A percentile compares a stretch with the other conserved stretches of the same genome.
Conservation (phyloP, 2,888 invertebrate genomes). For the Cephus pygmeus region DNA sequence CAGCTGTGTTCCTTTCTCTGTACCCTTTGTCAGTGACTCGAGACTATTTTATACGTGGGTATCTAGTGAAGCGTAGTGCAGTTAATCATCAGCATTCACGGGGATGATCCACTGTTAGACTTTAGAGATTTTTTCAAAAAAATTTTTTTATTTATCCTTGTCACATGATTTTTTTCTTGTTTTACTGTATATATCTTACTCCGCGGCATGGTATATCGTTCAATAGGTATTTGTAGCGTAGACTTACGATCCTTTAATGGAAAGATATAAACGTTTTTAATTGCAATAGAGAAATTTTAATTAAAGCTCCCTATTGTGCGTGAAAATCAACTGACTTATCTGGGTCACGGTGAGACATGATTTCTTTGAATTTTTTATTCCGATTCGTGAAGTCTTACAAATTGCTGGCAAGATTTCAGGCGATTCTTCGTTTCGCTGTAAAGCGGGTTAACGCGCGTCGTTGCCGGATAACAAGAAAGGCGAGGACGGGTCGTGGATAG, state of each 20-base stretch:
- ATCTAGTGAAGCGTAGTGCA: not conserved
- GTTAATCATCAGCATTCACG: not conserved
- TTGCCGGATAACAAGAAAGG: constrained; percentile 18
- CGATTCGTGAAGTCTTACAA: constrained; percentile 32
- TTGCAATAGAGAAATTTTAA: not conserved
- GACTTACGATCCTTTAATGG: not conserved
- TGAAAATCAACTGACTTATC: not conserved
- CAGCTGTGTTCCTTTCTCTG: not conserved
- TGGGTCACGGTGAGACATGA: not conserved
- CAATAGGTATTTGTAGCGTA: not conserved
- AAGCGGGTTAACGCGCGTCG: constrained; percentile 43
- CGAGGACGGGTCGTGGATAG: constrained; percentile 5
- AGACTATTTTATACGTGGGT: not conserved
- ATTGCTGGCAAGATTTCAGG: constrained; percentile 45
- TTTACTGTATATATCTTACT: not conserved
- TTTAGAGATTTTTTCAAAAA: not conserved
- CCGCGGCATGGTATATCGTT: not conserved
- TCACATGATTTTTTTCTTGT: not conserved
- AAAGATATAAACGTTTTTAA: not conserved
- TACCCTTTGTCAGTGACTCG: not conserved
- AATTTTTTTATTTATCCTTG: not conserved
- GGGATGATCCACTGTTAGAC: not conserved
- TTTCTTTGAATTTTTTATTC: not conserved
- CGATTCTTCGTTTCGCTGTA: constrained; percentile 40
- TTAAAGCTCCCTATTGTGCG: not conserved